These are phyloP conservation scores for Andrena dorsata DNA, from an alignment of 2,888 invertebrate genomes.

Conservation along the genomic window DNA sequence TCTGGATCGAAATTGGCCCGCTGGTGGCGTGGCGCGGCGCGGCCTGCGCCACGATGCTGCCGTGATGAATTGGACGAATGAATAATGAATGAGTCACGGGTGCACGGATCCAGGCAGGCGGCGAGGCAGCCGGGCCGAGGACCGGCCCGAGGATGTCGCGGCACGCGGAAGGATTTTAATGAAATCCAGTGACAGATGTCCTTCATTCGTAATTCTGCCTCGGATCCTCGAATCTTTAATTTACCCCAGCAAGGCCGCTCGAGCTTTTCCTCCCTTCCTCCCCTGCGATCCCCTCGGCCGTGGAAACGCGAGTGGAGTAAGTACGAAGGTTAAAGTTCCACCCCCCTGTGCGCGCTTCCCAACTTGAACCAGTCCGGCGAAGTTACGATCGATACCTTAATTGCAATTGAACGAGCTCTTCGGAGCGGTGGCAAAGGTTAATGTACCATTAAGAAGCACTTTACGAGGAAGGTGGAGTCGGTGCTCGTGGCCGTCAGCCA, in stretches of 20 bases:
- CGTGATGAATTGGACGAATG: slow-evolving; percentile 60
- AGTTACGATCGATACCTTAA: slow-evolving; percentile 69
- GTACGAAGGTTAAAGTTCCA: background rate
- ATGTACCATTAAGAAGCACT: slow-evolving; percentile 63
- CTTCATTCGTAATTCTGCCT: slow-evolving; percentile 50
- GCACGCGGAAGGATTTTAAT: slow-evolving; percentile 61
- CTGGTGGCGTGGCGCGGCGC: background rate
- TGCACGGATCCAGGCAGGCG: slow-evolving; percentile 27
- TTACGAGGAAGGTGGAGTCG: slow-evolving; percentile 43
- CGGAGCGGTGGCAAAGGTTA: slow-evolving; percentile 64
- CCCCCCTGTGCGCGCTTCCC: background rate
- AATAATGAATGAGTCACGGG: slow-evolving; percentile 65
- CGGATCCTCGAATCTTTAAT: slow-evolving; percentile 37
- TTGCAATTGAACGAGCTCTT: slow-evolving; percentile 65
- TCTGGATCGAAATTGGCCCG: slow-evolving; percentile 35
- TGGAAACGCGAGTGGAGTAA: background rate
- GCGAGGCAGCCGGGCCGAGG: slow-evolving; percentile 5
- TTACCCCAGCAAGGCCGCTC: slow-evolving; percentile 9
- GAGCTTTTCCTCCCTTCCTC: background rate
- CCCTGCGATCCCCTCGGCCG: background rate
- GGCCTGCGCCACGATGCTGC: slow-evolving; percentile 16
- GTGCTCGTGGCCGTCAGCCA: slow-evolving; percentile 32
- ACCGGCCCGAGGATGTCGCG: slow-evolving; percentile 44
- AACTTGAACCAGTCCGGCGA: slow-evolving; percentile 29
- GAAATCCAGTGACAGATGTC: slow-evolving; percentile 64